A percentile compares a stretch with the other conserved stretches of the same genome.
Evolutionary conservation across 2,113 vertebrate species (phyloP).

Genomic region (Scomber colias): DNA sequence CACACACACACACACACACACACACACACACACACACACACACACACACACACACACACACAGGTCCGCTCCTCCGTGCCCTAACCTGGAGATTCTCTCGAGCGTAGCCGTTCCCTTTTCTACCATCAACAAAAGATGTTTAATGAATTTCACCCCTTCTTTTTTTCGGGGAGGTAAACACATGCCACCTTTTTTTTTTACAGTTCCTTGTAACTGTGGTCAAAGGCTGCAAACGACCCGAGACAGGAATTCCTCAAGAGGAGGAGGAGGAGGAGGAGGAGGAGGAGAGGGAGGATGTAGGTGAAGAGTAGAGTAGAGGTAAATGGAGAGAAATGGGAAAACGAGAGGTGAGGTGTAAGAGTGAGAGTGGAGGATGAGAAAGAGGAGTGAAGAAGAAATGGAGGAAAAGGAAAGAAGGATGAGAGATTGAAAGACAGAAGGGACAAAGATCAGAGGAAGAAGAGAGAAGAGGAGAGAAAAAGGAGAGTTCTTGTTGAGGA

Average conservation of each 20-base stretch:
- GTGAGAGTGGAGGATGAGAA: neutral
- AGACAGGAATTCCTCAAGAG: conserved; percentile 52
- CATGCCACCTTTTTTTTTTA: conserved; percentile 44
- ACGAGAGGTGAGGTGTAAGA: neutral
- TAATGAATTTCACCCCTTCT: conserved; percentile 65
- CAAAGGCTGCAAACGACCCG: conserved; percentile 41
- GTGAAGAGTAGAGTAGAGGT: neutral
- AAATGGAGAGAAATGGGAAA: neutral
- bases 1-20: neutral
- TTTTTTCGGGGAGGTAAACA: conserved; percentile 57
- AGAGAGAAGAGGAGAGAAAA: too few relatives aligned
- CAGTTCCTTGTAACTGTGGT: conserved; percentile 38
- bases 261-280: conserved; percentile 16
- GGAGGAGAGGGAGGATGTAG: neutral
- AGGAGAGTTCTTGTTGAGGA: too few relatives aligned
- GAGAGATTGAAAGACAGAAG: neutral
- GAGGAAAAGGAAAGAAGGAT: neutral
- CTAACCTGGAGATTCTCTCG: conserved; percentile 46
- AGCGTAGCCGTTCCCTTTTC: conserved; percentile 24
- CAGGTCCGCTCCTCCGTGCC: conserved; percentile 25
- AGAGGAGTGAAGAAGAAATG: too few relatives aligned
- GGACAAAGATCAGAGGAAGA: too few relatives aligned
- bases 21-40: conserved; percentile 17
- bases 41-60: conserved; percentile 28
- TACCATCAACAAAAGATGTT: conserved; percentile 64